Conservation (phyloP, 2,113 vertebrate genomes). For the Cyanoramphus novaezelandiae region DNA sequence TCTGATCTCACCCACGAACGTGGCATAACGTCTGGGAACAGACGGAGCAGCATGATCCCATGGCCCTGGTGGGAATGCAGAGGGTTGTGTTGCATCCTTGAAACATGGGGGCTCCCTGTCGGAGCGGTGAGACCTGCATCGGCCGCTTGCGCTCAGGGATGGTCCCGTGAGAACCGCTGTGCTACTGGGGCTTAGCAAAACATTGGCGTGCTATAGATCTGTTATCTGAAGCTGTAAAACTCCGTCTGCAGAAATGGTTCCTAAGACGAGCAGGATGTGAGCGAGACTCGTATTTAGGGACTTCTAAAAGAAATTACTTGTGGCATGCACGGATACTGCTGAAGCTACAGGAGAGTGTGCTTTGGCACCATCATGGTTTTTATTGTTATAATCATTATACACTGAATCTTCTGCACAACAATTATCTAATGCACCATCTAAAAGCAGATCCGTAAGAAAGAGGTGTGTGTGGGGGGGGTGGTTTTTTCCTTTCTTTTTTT, state of each 20-base stretch:
- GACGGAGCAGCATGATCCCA: background rate
- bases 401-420: background rate
- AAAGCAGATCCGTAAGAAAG: background rate
- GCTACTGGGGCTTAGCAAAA: background rate
- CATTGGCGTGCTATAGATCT: background rate
- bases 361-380: background rate
- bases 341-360: background rate
- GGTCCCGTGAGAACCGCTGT: background rate
- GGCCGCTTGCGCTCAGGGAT: rapidly evolving
- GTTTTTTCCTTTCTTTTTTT: background rate
- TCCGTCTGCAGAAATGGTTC: background rate
- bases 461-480: background rate
- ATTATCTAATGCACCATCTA: background rate
- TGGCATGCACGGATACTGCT: background rate
- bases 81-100: background rate
- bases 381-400: background rate
- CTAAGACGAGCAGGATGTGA: background rate
- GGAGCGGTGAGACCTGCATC: background rate
- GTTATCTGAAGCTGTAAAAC: background rate
- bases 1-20: background rate
- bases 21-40: background rate
- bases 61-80: background rate
- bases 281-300: background rate
- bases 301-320: background rate
- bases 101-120: background rate